phyloP scores from a whole-genome alignment of 2,888 invertebrate species.

The Chloroclysta siterata region DNA sequence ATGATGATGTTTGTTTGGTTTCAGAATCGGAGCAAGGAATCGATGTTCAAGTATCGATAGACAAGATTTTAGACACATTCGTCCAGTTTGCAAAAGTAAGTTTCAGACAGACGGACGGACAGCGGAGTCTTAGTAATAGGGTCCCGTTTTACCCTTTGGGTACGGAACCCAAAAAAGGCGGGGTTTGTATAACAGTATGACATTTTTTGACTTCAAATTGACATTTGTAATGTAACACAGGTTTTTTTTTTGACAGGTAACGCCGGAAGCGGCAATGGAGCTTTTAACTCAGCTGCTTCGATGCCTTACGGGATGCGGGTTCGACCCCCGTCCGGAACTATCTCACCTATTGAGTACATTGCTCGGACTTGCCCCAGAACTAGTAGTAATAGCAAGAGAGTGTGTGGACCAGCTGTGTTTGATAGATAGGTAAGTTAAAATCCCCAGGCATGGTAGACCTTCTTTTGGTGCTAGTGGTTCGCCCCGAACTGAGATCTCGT shows the following conservation, averaged over 20 bases:
- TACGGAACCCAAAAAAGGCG: too few species aligned
- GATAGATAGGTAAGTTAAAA: conserved; percentile 41
- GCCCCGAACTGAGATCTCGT: too few species aligned
- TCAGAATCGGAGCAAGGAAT: conserved; percentile 41
- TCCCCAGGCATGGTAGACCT: background rate
- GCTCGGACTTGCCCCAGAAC: conserved; percentile 41
- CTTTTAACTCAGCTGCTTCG: conserved; percentile 39
- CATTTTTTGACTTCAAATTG: too few species aligned
- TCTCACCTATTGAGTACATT: conserved; percentile 34
- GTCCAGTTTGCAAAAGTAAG: conserved; percentile 55
- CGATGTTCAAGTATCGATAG: conserved; percentile 50
- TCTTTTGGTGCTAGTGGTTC: too few species aligned
- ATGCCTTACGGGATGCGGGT: conserved; percentile 25
- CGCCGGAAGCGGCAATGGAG: conserved; percentile 39
- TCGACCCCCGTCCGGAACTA: conserved; percentile 36
- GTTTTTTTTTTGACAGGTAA: too few species aligned
- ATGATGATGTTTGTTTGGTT: too few species aligned
- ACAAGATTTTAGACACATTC: conserved; percentile 48
- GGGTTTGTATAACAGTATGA: too few species aligned
- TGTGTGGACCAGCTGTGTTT: conserved; percentile 39
- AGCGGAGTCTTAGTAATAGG: too few species aligned
- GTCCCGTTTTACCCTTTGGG: too few species aligned
- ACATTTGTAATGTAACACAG: too few species aligned
- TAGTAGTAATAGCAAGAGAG: conserved; percentile 44
- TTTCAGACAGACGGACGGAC: background rate